These are phyloP conservation scores for Embiotoca jacksoni DNA, from an alignment of 2,113 vertebrate species.

Conservation along the genomic window DNA sequence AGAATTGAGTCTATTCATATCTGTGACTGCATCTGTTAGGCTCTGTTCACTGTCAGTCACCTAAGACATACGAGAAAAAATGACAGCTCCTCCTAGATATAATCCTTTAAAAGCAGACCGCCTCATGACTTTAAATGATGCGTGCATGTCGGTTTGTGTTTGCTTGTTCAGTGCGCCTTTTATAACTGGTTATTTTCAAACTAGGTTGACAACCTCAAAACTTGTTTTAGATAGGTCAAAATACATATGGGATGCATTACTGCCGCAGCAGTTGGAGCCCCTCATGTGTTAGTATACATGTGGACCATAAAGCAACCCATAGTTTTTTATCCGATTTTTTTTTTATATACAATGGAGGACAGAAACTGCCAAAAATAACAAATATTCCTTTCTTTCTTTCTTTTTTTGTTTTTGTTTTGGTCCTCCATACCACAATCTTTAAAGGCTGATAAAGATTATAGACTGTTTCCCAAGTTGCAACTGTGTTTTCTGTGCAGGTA, in stretches of 20 bases:
- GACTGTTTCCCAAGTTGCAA: too few relatives aligned
- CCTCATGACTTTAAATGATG: not conserved
- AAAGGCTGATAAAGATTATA: too few relatives aligned
- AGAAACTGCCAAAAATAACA: too few relatives aligned
- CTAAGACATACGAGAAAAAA: conserved; percentile 11
- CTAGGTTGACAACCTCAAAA: not conserved
- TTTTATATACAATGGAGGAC: too few relatives aligned
- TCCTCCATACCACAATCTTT: too few relatives aligned
- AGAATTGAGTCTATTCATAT: not conserved
- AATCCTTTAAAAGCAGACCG: conserved; percentile 11
- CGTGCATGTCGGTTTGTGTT: not conserved
- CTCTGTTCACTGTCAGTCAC: not conserved
- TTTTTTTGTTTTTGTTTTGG: too few relatives aligned
- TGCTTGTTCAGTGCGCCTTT: conserved; percentile 1
- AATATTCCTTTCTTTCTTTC: too few relatives aligned
- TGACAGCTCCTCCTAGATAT: not conserved
- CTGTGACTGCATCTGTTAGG: not conserved
- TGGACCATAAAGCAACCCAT: not conserved
- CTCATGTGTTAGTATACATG: not conserved
- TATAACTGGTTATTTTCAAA: not conserved
- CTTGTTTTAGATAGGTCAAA: not conserved
- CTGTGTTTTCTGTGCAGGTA: too few relatives aligned
- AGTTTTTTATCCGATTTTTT: too few relatives aligned
- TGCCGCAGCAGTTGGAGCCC: not conserved
- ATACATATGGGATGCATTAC: not conserved